Evolutionary conservation across 1,140 invertebrate species (phyloP).

Genomic region (Drosophila simulans): DNA sequence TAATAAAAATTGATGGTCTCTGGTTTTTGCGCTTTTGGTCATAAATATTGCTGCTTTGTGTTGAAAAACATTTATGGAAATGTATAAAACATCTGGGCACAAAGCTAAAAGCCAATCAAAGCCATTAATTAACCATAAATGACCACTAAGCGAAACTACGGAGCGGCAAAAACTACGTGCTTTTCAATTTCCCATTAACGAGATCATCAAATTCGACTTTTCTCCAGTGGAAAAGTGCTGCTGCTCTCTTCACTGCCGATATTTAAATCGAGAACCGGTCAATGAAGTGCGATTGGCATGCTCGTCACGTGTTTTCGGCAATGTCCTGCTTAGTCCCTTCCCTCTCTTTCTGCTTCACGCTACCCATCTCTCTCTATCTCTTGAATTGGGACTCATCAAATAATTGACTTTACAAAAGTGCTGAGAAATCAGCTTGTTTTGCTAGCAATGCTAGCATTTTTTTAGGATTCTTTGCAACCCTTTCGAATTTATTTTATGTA

Average conservation of each 20-base stretch:
- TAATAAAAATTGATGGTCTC: slow-evolving; percentile 10
- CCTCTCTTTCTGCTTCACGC: neutral
- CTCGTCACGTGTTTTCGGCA: slow-evolving; percentile 40
- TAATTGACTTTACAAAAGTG: neutral
- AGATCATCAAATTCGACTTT: slow-evolving; percentile 63
- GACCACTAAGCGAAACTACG: slow-evolving; percentile 21
- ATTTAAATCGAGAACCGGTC: slow-evolving; percentile 40
- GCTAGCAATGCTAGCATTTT: neutral
- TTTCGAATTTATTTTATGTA: neutral
- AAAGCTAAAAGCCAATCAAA: slow-evolving; percentile 28
- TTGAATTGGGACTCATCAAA: slow-evolving; percentile 15
- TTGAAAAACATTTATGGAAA: slow-evolving; percentile 49
- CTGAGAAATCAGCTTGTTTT: neutral
- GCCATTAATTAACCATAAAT: slow-evolving; percentile 61
- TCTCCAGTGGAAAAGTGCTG: neutral
- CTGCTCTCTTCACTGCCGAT: neutral
- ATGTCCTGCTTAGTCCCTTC: slow-evolving; percentile 22
- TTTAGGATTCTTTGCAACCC: neutral
- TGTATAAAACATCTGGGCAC: slow-evolving; percentile 52
- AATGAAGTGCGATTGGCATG: slow-evolving; percentile 36
- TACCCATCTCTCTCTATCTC: neutral
- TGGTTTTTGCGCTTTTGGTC: slow-evolving; percentile 1
- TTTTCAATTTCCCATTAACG: slow-evolving; percentile 54
- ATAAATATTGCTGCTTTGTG: slow-evolving; percentile 17
- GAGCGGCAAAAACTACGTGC: slow-evolving; percentile 32